Percentiles rank a stretch among this genome's conserved stretches.
Evolutionary conservation across 2,797 vertebrate genomes (phyloP).

Genomic region (Dallia pectoralis): DNA sequence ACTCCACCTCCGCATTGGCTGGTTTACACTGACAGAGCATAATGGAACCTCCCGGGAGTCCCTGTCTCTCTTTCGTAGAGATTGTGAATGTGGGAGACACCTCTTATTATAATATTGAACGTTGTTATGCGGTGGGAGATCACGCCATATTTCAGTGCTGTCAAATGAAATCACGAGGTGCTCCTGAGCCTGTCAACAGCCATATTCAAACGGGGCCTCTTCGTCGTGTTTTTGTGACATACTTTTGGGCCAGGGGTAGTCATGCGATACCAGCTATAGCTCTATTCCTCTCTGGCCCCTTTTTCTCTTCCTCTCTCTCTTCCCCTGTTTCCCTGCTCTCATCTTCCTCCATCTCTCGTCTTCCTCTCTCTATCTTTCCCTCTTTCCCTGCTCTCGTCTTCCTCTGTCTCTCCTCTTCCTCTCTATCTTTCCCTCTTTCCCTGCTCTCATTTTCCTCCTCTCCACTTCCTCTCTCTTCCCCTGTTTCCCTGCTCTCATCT

Average conservation of each 20-base stretch:
- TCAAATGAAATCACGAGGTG: neutral
- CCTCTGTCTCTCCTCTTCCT: too few relatives aligned
- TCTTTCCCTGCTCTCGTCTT: neutral
- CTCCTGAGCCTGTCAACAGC: neutral
- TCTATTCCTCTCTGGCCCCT: neutral
- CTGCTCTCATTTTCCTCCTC: too few relatives aligned
- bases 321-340: neutral
- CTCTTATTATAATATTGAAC: neutral
- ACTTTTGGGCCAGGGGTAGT: neutral
- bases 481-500: neutral
- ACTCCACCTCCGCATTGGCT: too few relatives aligned
- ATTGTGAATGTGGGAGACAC: too few relatives aligned
- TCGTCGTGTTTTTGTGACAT: neutral
- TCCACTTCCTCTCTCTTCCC: neutral
- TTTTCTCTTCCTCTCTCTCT: neutral
- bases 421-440: too few relatives aligned
- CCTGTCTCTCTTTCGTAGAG: too few relatives aligned
- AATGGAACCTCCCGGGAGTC: too few relatives aligned
- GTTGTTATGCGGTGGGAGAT: neutral
- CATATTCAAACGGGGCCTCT: neutral
- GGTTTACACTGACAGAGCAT: too few relatives aligned
- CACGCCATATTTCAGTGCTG: slow-evolving; percentile 24
- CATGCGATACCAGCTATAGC: neutral
- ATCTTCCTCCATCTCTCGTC: neutral
- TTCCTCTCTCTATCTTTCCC: slow-evolving; percentile 20